Evolutionary conservation across 2,888 invertebrate genomes (phyloP), one percentile per base, ranked within the genome.

Genomic region (Caenorhabditis sp.): DNA sequence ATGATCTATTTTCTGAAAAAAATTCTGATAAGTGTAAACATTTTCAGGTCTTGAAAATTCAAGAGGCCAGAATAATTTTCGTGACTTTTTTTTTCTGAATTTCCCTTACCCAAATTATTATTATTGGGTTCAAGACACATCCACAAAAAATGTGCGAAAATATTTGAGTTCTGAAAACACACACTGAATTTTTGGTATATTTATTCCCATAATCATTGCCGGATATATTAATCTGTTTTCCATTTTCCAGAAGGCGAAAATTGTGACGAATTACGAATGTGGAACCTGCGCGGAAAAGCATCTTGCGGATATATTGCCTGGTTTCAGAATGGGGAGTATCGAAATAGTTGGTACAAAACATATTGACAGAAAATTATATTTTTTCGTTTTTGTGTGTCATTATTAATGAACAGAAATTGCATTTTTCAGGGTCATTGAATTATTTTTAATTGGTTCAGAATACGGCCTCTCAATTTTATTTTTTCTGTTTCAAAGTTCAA

Each of bases 321-420:
- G 80, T 77, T 76, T 66, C 73, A 69, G 23, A 66, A 66, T 27
- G 70, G 71, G 5, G 69, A 70, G 58, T 65, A 78, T 51, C 63
- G 65, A 2, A 80, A 80, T 58, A 76, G 76, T 26, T 80, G 80
- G 80, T 80, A 80, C 58, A 80, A 80, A 58, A 72, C 79, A 8
- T 68, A 59, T 37, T 72, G 59, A 68, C n/a, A n/a, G n/a, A n/a
- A n/a, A n/a, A n/a, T n/a, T n/a, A n/a, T n/a, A 2, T 59, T 50
- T 54, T 50, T 59, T 36, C 31, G 24, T 6, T 0, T 49, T 24
- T 59, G 23, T 12, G 4, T 31, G 10, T 17, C 2, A 19, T 58
- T 36, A 17, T 17, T 36, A 27, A 27, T 58, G 5, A 58, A 58
- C 8, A 36, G 26, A 58, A 58, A 19, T 36, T 2, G 36, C n/a